Conservation (phyloP, 2,113 vertebrate genomes). For the Motacilla tschutschensis region DNA sequence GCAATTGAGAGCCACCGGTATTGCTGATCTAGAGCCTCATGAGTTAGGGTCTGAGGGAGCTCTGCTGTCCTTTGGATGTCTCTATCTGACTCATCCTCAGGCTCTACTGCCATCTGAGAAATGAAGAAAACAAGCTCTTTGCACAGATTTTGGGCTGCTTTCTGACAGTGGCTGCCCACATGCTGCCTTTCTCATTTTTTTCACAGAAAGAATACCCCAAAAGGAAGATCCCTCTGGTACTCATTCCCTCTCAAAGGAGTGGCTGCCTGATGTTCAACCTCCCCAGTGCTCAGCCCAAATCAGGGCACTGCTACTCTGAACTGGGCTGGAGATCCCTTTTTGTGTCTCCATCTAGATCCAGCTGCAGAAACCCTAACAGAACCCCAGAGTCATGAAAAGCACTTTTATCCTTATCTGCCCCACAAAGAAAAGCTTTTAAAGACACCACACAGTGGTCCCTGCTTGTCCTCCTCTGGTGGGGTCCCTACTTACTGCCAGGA, state of each 20-base stretch:
- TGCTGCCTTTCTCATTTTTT: not conserved
- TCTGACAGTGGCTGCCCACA: not conserved
- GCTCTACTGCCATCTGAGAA: not conserved
- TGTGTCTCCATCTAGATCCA: not conserved
- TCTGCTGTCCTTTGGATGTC: not conserved
- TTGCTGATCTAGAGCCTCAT: not conserved
- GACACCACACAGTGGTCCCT: not conserved
- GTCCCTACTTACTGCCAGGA: not conserved
- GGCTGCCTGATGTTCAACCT: not conserved
- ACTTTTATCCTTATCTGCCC: not conserved
- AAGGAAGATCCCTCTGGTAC: not conserved
- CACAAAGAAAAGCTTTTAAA: not conserved
- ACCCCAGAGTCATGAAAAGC: not conserved
- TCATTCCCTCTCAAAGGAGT: fast-evolving
- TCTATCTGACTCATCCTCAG: not conserved
- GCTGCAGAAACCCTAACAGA: not conserved
- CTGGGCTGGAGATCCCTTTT: not conserved
- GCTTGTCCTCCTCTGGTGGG: not conserved
- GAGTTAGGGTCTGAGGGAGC: not conserved
- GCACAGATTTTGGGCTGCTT: not conserved
- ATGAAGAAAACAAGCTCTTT: not conserved
- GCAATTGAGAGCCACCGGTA: not conserved
- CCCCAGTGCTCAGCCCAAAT: not conserved
- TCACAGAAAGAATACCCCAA: not conserved
- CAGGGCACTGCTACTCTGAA: not conserved